Evolutionary conservation across 2,113 vertebrate species (phyloP).

Genomic region (Nibea coibor): DNA sequence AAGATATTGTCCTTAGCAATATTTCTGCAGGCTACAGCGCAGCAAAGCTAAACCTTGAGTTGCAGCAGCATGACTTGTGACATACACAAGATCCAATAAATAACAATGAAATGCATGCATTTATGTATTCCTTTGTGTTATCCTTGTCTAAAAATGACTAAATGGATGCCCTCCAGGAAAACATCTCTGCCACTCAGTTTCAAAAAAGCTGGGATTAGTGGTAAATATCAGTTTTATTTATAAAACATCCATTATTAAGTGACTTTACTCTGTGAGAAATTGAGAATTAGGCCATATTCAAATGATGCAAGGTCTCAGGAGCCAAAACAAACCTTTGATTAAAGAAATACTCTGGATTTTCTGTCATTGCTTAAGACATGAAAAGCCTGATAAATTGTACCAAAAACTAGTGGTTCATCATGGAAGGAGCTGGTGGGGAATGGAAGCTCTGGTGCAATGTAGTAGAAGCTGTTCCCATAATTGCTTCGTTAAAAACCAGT

Average conservation of each 20-base stretch:
- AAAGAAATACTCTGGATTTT: conserved; percentile 54
- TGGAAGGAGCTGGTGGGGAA: conserved; percentile 69
- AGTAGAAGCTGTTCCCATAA: conserved; percentile 82
- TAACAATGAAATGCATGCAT: not conserved
- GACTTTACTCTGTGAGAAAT: conserved; percentile 56
- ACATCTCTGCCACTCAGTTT: not conserved
- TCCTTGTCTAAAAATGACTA: not conserved
- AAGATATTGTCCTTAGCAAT: conserved; percentile 62
- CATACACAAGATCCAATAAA: not conserved
- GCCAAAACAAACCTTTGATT: conserved; percentile 72
- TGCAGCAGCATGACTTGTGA: not conserved
- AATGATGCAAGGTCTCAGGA: conserved; percentile 62
- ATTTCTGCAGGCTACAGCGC: conserved; percentile 51
- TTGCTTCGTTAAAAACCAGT: conserved; percentile 88
- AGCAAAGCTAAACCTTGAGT: conserved; percentile 29
- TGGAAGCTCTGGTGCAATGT: conserved; percentile 71
- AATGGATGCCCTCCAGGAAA: conserved; percentile 6
- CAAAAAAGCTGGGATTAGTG: conserved; percentile 24
- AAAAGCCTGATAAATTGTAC: conserved; percentile 66
- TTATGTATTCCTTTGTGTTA: not conserved
- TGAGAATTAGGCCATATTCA: conserved; percentile 70
- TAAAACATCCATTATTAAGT: conserved; percentile 58
- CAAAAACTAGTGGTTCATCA: conserved; percentile 67
- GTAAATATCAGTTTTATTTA: conserved; percentile 60
- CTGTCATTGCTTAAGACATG: conserved; percentile 68